Evolutionary conservation across 1,140 invertebrate species (phyloP).

Genomic region (Amyelois transitella): DNA sequence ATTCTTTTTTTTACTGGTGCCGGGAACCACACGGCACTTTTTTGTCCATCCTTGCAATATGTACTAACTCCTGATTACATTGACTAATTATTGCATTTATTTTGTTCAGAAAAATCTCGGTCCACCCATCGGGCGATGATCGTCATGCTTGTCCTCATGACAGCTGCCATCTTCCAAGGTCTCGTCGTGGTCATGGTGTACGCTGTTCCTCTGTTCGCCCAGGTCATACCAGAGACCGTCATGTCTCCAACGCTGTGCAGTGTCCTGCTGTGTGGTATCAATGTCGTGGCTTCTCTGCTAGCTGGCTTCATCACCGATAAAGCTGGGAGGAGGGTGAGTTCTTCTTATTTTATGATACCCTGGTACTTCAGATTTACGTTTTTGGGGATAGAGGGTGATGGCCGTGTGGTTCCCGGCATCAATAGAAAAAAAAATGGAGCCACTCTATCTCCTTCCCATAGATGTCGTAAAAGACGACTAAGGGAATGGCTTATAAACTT

Average conservation of each 20-base stretch:
- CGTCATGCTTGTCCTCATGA: conserved; percentile 1
- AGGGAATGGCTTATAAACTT: too few species aligned
- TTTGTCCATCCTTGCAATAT: too few species aligned
- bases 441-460: too few species aligned
- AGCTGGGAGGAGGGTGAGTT: conserved; percentile 43
- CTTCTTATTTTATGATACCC: background rate
- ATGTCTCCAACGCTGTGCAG: conserved; percentile 40
- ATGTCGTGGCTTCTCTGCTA: conserved; percentile 23
- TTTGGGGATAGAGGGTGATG: too few species aligned
- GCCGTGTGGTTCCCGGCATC: too few species aligned
- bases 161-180: conserved; percentile 17
- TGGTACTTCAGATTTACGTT: background rate
- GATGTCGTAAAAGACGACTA: too few species aligned
- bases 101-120: conserved; percentile 14
- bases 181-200: conserved; percentile 15
- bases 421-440: too few species aligned
- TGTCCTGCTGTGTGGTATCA: conserved; percentile 33
- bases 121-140: conserved; percentile 10
- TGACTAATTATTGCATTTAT: conserved; percentile 14
- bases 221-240: conserved; percentile 30
- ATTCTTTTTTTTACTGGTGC: too few species aligned
- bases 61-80: too few species aligned
- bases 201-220: conserved; percentile 26
- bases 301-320: conserved; percentile 36
- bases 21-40: too few species aligned